Evolutionary conservation across 2,888 invertebrate genomes (phyloP).

Genomic region (Thymelicus lineola): DNA sequence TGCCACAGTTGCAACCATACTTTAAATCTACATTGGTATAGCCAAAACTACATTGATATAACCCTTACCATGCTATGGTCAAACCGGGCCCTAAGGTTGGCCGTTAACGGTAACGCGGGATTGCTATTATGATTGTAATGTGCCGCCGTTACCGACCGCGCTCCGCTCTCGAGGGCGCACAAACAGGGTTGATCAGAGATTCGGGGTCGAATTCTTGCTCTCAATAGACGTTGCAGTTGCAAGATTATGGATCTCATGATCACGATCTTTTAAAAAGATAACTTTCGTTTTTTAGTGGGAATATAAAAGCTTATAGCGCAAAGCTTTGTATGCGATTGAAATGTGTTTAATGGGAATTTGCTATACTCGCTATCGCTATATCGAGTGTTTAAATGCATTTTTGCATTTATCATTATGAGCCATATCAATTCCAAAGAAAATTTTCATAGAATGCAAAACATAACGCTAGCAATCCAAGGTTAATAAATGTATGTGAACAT

Average conservation of each 20-base stretch:
- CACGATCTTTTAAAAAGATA: conserved; percentile 43
- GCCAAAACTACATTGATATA: background rate
- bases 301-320: background rate
- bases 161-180: conserved; percentile 66
- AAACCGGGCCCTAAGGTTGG: conserved; percentile 50
- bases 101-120: conserved; percentile 83
- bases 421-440: too few relatives aligned
- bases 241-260: background rate
- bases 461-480: too few relatives aligned
- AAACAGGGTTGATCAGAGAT: conserved; percentile 64
- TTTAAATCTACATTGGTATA: background rate
- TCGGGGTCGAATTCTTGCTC: conserved; percentile 51
- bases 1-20: background rate
- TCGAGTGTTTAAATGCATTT: too few relatives aligned
- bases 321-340: too few relatives aligned
- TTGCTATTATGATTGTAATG: conserved; percentile 82
- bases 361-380: too few relatives aligned
- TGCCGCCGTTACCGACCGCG: conserved; percentile 68
- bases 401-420: too few relatives aligned
- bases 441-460: too few relatives aligned
- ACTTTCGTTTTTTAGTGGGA: background rate
- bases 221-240: conserved; percentile 19
- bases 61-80: too few relatives aligned
- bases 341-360: too few relatives aligned
- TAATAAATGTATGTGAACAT: too few relatives aligned